phyloP scores from a whole-genome alignment of 2,113 vertebrate species.

The Globicephala melas region DNA sequence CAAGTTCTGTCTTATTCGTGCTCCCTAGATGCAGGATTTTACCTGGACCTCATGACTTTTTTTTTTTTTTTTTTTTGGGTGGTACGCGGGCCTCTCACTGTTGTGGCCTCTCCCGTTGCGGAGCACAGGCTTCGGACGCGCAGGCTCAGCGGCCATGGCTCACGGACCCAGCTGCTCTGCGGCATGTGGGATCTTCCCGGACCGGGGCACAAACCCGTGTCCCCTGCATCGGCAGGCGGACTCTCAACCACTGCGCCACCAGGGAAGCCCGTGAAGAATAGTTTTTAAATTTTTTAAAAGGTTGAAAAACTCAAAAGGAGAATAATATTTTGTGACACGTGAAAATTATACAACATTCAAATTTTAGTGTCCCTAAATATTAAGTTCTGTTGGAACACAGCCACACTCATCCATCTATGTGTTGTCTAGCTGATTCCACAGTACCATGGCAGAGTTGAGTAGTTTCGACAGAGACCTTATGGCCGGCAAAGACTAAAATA shows the following conservation, averaged over 20 bases:
- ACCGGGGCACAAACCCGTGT: too few species aligned
- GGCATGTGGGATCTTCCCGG: too few species aligned
- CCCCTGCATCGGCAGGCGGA: too few species aligned
- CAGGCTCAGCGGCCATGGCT: too few species aligned
- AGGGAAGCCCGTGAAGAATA: too few species aligned
- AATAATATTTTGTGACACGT: constrained; percentile 30
- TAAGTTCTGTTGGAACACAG: constrained; percentile 30
- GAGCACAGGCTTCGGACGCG: too few species aligned
- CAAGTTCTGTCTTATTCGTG: constrained; percentile 12
- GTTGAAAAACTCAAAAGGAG: constrained; percentile 13
- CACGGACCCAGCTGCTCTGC: rapidly evolving
- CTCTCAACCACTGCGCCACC: too few species aligned
- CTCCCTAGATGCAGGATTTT: constrained; percentile 9
- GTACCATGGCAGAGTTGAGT: background rate
- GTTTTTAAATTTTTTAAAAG: background rate
- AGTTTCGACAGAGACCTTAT: background rate
- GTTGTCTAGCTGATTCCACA: constrained; percentile 10
- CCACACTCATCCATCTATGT: background rate
- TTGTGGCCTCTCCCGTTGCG: too few species aligned
- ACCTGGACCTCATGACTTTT: background rate
- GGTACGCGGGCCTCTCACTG: too few species aligned
- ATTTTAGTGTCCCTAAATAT: constrained; percentile 34
- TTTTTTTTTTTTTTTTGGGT: too few species aligned
- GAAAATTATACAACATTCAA: background rate
- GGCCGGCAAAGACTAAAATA: background rate